These are phyloP conservation scores for Scaptodrosophila latifasciaeformis DNA, from an alignment of 2,888 invertebrate species.

Conservation along the genomic window DNA sequence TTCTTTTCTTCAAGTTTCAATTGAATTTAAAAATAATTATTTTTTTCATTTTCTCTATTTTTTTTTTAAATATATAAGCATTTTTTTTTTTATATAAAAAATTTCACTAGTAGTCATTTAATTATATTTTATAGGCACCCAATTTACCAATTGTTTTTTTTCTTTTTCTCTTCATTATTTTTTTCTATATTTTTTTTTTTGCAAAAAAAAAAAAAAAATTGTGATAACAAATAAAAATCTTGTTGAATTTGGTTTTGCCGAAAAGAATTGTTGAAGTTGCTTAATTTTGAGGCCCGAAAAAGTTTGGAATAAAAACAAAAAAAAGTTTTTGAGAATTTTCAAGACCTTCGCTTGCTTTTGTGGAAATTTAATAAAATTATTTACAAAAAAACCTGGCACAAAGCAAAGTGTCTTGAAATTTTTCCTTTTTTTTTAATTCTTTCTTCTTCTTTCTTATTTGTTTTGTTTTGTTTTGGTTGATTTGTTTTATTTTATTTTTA, in stretches of 20 bases:
- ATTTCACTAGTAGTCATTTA: conserved; percentile 71
- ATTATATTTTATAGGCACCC: conserved; percentile 73
- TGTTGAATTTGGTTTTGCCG: conserved; percentile 34
- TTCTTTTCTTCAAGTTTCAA: conserved; percentile 29
- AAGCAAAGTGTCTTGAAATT: conserved; percentile 9
- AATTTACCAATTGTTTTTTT: conserved; percentile 71
- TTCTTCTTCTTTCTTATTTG: conserved; percentile 25
- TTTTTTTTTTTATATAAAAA: conserved; percentile 59
- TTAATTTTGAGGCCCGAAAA: conserved; percentile 7
- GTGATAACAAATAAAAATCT: conserved; percentile 7
- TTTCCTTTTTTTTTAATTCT: conserved; percentile 21
- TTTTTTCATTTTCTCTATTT: conserved; percentile 25
- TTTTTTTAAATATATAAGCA: conserved; percentile 56
- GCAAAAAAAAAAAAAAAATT: conserved; percentile 18
- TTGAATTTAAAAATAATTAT: conserved; percentile 17
- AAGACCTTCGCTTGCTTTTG: neutral
- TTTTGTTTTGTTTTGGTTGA: conserved; percentile 29
- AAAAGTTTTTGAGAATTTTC: neutral
- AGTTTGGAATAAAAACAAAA: conserved; percentile 12
- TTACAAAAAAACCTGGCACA: conserved; percentile 52
- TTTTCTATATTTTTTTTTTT: conserved; percentile 4
- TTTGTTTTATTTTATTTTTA: conserved; percentile 42
- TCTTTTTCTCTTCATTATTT: conserved; percentile 20
- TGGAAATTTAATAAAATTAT: conserved; percentile 67
- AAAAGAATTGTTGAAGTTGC: conserved; percentile 40